These are phyloP conservation scores for Gymnobelideus leadbeateri DNA, from an alignment of 2,113 vertebrate species.

Conservation along the genomic window DNA sequence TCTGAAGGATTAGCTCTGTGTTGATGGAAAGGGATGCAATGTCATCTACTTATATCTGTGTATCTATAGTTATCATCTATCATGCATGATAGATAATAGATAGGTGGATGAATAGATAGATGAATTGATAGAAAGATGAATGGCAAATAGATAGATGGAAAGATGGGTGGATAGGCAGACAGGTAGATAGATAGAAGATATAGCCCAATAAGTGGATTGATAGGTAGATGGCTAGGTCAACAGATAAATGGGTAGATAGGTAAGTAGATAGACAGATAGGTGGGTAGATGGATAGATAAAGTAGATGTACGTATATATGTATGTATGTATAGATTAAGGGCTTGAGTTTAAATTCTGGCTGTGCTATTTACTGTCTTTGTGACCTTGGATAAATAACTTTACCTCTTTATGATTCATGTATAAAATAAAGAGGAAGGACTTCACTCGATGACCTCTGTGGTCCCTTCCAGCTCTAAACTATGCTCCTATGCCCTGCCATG, in stretches of 20 bases:
- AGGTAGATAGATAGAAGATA: background rate
- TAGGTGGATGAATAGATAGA: background rate
- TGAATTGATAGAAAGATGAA: background rate
- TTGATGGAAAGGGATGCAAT: background rate
- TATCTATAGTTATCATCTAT: background rate
- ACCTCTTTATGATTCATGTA: background rate
- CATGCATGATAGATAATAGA: background rate
- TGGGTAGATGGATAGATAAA: too few species aligned
- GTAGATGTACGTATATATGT: too few species aligned
- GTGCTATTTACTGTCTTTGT: background rate
- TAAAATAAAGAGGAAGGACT: background rate
- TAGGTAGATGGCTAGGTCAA: background rate
- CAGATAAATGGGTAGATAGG: background rate
- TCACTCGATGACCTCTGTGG: background rate
- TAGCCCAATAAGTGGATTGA: background rate
- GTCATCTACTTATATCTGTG: background rate
- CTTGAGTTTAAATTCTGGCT: background rate
- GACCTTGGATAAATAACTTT: background rate
- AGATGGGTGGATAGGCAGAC: background rate
- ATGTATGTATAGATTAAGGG: background rate
- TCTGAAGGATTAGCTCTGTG: background rate
- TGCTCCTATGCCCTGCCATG: background rate
- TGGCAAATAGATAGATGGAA: background rate
- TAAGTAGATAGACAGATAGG: background rate
- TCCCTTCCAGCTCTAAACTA: background rate